Base-by-base conservation (phyloP, 2,888 invertebrate genomes). In the Pantelozetes paolii region DNA sequence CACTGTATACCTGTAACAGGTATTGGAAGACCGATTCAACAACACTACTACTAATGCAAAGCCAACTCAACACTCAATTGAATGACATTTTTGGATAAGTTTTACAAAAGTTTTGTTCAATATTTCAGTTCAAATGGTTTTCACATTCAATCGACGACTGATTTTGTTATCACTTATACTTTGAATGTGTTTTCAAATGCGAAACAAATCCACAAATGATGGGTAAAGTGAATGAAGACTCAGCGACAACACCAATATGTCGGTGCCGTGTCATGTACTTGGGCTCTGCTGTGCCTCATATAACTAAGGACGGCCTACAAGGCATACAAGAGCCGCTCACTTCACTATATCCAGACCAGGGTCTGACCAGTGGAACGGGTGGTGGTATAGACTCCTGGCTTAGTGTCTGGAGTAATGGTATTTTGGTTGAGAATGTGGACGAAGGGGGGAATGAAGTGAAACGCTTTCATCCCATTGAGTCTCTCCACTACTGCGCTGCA, bases 281-380 rank as follows among this genome's bases (percentile, higher is more conserved):
- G 80, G 98, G 98, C 79, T 93, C 93, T 79, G 90, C 95, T 30
- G 96, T 97, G 80, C 94, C 98, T 40, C 94, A 96, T 81, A 92
- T 95, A 82, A 95, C 95, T 82, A 97, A 98, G 83, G 97, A 99
- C 81, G 98, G 98, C 71, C 86, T 99, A 70, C 92, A 97, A 81
- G 95, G 94, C 74, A 93, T 97, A 78, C 98, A 99, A 85, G 96
- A 98, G 82, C 98, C 98, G 1, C 84, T 99, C 79, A 89, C 92
- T 79, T 97, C 96, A 81, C 85, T 97, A 75, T 99, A 99, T 83
- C 95, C 97, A 75, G 93, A 94, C 78, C 93, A 94, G 84, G 94
- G 94, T 32, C 80, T 80, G 71, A 18, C 11, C 3, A 67, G 57
- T 32, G 71, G 62, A 6, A 36, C 76, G 90, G 91, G 76, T 89